phyloP scores from a whole-genome alignment of 1,140 invertebrate genomes.

The Zaprionus ornatus region DNA sequence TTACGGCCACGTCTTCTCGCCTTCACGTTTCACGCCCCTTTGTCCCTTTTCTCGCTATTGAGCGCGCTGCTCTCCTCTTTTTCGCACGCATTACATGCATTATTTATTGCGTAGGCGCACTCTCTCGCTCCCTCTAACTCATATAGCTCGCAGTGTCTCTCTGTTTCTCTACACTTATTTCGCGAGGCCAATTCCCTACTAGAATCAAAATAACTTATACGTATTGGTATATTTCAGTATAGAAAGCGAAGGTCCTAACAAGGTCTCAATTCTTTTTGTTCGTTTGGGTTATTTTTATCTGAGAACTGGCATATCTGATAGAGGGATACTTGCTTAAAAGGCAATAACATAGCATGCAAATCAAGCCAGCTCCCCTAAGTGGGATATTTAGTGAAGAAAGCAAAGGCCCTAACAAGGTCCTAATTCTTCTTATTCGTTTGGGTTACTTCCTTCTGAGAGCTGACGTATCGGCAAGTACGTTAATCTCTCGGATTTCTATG shows the following conservation, averaged over 20 bases:
- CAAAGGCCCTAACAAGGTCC: too few relatives aligned
- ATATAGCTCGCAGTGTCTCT: constrained; percentile 9
- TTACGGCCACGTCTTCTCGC: constrained; percentile 5
- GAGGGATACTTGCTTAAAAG: neutral
- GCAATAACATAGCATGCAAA: too few relatives aligned
- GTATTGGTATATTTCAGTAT: too few relatives aligned
- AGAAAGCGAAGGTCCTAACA: too few relatives aligned
- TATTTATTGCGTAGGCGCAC: constrained; percentile 65
- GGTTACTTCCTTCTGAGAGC: too few relatives aligned
- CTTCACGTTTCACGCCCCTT: neutral
- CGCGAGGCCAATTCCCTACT: neutral
- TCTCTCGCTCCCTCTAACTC: constrained; percentile 15
- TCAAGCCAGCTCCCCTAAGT: too few relatives aligned
- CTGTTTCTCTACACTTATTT: constrained; percentile 11
- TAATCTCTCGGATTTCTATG: neutral
- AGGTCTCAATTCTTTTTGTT: too few relatives aligned
- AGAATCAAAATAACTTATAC: neutral
- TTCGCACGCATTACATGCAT: constrained; percentile 53
- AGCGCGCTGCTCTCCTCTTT: constrained; percentile 7
- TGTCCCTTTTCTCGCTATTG: neutral
- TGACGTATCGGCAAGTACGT: too few relatives aligned
- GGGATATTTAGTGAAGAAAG: too few relatives aligned
- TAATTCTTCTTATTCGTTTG: too few relatives aligned
- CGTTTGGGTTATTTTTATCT: too few relatives aligned
- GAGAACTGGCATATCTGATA: too few relatives aligned